A percentile compares a stretch with the other conserved stretches of the same genome.
These are phyloP conservation scores for Pterophyllum scalare DNA, from an alignment of 2,113 vertebrate species.

Conservation along the genomic window DNA sequence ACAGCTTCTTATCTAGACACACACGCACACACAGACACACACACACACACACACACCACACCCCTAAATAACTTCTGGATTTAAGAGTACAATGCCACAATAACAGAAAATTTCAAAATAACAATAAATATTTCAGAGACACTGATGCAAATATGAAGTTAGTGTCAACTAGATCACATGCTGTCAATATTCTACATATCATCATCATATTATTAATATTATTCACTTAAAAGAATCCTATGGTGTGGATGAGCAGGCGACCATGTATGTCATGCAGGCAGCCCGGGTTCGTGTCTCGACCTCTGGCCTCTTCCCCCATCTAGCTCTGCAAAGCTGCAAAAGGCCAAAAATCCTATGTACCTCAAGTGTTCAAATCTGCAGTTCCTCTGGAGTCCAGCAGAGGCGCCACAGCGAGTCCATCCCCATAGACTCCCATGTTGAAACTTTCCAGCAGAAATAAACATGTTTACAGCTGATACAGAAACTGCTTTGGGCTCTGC, in stretches of 20 bases:
- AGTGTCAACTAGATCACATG: not conserved
- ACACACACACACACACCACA: not conserved
- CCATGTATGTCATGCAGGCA: too few relatives aligned
- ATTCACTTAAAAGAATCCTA: not conserved
- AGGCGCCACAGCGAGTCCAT: not conserved
- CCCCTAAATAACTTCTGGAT: not conserved
- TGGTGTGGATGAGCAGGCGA: too few relatives aligned
- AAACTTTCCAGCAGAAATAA: not conserved
- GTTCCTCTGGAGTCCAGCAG: not conserved
- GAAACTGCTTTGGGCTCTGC: not conserved
- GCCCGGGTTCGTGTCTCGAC: too few relatives aligned
- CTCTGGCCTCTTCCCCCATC: too few relatives aligned
- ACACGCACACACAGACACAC: not conserved
- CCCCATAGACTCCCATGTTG: not conserved
- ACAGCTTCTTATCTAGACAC: not conserved
- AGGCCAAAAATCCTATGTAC: not conserved
- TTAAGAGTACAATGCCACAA: not conserved
- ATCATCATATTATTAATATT: not conserved
- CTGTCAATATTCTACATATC: not conserved
- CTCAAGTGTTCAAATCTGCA: not conserved
- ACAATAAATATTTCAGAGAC: not conserved
- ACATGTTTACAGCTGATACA: not conserved
- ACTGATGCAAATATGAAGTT: not conserved
- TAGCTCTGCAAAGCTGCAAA: too few relatives aligned
- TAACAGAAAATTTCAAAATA: not conserved